Evolutionary conservation across 2,888 invertebrate genomes (phyloP).

Genomic region (Patella pellucida): DNA sequence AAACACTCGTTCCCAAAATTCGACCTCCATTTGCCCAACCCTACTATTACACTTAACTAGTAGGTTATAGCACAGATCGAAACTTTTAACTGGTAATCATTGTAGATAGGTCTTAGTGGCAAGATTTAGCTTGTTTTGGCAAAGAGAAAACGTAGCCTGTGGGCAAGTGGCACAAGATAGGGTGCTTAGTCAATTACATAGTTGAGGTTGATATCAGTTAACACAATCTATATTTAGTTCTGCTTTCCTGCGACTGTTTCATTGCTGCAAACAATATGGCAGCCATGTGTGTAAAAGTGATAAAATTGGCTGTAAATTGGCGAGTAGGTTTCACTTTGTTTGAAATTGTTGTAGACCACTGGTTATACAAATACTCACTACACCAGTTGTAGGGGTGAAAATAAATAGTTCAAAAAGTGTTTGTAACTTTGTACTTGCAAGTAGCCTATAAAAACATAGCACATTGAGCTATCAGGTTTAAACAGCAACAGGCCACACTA

Average conservation of each 20-base stretch:
- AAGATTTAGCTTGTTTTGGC: slow-evolving; percentile 5
- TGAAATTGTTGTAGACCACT: slow-evolving; percentile 10
- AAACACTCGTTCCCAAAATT: no score
- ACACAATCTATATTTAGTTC: slow-evolving; percentile 9
- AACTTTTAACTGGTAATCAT: slow-evolving; percentile 9
- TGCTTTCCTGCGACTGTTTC: neutral
- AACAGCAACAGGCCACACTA: no score
- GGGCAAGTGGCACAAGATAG: slow-evolving; percentile 11
- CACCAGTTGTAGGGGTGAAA: slow-evolving; percentile 8
- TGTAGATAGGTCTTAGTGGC: neutral
- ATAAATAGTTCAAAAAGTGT: slow-evolving; percentile 5
- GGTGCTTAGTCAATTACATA: slow-evolving; percentile 11
- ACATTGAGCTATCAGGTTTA: no score
- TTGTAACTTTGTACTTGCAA: neutral
- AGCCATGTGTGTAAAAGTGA: slow-evolving; percentile 9
- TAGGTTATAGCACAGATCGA: slow-evolving; percentile 1
- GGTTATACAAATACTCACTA: slow-evolving; percentile 2
- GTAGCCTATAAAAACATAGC: neutral
- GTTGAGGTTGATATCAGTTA: slow-evolving; percentile 12
- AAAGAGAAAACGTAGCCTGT: slow-evolving; percentile 8
- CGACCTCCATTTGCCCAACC: no score
- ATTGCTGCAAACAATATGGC: slow-evolving; percentile 10
- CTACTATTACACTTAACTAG: neutral
- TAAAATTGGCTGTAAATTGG: slow-evolving; percentile 11
- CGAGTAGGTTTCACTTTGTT: slow-evolving; percentile 6